A percentile compares a stretch with the other conserved stretches of the same genome.
phyloP scores from a whole-genome alignment of 2,113 vertebrate genomes.

The Pelobates fuscus region DNA sequence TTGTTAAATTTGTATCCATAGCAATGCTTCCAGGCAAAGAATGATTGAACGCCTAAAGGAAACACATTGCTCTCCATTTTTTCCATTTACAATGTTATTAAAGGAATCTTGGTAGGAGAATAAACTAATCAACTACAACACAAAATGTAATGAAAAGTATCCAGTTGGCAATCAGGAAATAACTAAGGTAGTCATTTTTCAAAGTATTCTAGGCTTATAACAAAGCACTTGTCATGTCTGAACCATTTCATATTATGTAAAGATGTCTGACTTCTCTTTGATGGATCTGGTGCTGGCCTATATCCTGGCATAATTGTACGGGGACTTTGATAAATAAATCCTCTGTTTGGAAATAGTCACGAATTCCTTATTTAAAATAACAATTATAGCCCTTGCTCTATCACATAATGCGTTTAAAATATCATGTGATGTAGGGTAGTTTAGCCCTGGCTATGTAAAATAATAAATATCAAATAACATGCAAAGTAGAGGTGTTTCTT shows the following conservation, averaged over 20 bases:
- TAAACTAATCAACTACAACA: slow-evolving; percentile 1
- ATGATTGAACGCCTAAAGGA: neutral
- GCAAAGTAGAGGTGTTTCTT: no score
- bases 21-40: neutral
- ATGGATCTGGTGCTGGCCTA: neutral
- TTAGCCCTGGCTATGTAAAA: no score
- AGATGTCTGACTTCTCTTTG: neutral
- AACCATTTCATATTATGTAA: neutral
- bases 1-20: slow-evolving; percentile 6
- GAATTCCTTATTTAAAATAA: neutral
- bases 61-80: neutral
- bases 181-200: neutral
- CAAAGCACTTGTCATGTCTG: neutral
- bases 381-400: no score
- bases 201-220: neutral
- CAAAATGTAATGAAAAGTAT: neutral
- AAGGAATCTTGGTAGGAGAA: neutral
- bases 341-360: neutral
- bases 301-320: neutral
- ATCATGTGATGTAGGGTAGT: no score
- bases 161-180: neutral
- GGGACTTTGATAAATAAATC: neutral
- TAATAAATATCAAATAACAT: no score
- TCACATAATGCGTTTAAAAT: no score
- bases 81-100: neutral